Evolutionary conservation across 1,140 invertebrate genomes (phyloP).

Genomic region (Mesaphorura yosii): DNA sequence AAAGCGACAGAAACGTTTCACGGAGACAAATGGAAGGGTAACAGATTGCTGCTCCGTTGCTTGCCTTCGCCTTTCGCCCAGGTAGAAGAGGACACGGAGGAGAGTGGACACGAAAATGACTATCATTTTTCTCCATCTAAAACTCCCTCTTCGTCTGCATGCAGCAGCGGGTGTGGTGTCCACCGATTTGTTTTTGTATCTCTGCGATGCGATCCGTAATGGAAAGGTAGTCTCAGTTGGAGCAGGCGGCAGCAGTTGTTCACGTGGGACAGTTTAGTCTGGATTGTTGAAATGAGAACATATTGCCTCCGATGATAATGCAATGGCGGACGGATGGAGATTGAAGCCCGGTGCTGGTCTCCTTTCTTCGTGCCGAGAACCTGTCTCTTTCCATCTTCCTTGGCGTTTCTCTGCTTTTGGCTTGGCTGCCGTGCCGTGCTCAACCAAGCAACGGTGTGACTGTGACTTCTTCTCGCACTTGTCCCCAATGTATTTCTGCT

Average conservation of each 20-base stretch:
- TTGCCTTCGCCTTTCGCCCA: neutral
- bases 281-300: constrained; percentile 31
- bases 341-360: too few species aligned
- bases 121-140: constrained; percentile 33
- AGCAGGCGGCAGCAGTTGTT: constrained; percentile 5
- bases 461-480: too few species aligned
- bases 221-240: constrained; percentile 2
- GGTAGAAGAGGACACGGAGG: constrained; percentile 18
- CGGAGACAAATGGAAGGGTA: constrained; percentile 34
- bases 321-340: constrained; percentile 29
- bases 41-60: constrained; percentile 24
- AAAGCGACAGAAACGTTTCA: constrained; percentile 31
- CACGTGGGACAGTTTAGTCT: constrained; percentile 32
- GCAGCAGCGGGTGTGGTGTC: neutral
- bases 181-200: neutral
- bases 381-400: constrained; percentile 3
- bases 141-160: neutral
- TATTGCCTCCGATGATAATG: constrained; percentile 21
- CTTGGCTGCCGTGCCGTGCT: too few species aligned
- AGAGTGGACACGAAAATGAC: constrained; percentile 29
- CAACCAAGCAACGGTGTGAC: too few species aligned
- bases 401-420: too few species aligned
- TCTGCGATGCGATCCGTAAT: too few species aligned
- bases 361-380: constrained; percentile 5
- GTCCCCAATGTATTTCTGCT: constrained; percentile 12